Conservation (phyloP, 2,888 invertebrate genomes). For the Drosophila mimetica region DNA sequence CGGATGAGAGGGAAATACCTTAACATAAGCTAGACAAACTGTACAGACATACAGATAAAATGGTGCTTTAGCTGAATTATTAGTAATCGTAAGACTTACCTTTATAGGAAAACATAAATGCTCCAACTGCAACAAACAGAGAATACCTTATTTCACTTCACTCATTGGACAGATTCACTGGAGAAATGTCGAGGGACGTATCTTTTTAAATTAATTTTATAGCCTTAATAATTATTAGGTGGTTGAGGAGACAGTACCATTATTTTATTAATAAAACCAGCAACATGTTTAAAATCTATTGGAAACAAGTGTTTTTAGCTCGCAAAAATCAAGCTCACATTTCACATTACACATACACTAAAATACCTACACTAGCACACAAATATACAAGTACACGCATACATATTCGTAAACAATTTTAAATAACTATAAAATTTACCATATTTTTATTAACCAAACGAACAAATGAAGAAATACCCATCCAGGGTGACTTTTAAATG, state of each 20-base stretch:
- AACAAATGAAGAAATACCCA: slow-evolving; percentile 16
- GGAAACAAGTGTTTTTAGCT: slow-evolving; percentile 44
- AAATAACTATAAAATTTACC: slow-evolving; percentile 44
- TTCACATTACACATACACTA: slow-evolving; percentile 26
- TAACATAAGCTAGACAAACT: slow-evolving; percentile 63
- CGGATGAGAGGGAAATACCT: slow-evolving; percentile 53
- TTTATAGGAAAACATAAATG: slow-evolving; percentile 39
- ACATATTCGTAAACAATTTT: slow-evolving; percentile 46
- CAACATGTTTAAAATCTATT: slow-evolving; percentile 33
- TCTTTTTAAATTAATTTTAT: slow-evolving; percentile 44
- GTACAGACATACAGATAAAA: slow-evolving; percentile 60
- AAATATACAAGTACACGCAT: slow-evolving; percentile 26
- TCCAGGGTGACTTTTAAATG: slow-evolving; percentile 57
- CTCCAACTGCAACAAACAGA: slow-evolving; percentile 42
- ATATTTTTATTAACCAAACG: slow-evolving; percentile 42
- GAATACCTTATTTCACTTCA: slow-evolving; percentile 34
- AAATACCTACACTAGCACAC: slow-evolving; percentile 30
- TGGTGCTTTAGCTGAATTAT: slow-evolving; percentile 84
- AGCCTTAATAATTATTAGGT: slow-evolving; percentile 23
- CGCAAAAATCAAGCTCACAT: slow-evolving; percentile 31
- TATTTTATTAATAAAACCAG: slow-evolving; percentile 39
- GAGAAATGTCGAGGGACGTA: slow-evolving; percentile 1
- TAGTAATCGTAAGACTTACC: slow-evolving; percentile 70
- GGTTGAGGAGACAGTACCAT: slow-evolving; percentile 6
- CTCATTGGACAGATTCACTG: slow-evolving; percentile 31